Base-by-base conservation (phyloP, 1,140 invertebrate species). In the Wasmannia auropunctata region DNA sequence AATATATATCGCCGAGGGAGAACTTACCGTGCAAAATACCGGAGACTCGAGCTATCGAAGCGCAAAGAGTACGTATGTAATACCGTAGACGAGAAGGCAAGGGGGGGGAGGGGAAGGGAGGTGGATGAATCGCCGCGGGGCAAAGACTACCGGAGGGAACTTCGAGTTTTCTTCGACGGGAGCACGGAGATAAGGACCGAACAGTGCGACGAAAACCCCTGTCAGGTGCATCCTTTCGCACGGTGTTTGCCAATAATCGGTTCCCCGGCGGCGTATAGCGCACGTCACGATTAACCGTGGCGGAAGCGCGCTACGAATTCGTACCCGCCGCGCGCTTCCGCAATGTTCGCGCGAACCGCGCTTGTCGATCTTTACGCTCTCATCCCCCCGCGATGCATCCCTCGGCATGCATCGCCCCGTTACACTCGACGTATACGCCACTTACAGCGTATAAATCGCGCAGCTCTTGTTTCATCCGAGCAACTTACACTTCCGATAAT, bases 221-320 rank as follows among this genome's bases (percentile, higher is more conserved):
- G 92, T 93, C 93, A 94, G 93, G 91, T 94, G 93, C 92, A 91
- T 89, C 86, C 87, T 90, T 94, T 94, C 93, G 84, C 93, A 93
- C 92, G 91, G 91, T 91, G 90, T 94, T 93, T 79, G 88, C 90
- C 92, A 91, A 93, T 94, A 93, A 94, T 94, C 92, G 90, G 88
- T 92, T 92, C 88, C 84, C 77, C 86, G 25, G 51, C 70, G 46
- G 74, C 74, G 28, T 63, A 85, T 79, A 58, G 56, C 28, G 76
- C 37, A 77, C 54, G 67, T 77, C 81, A 51, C 69, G 85, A 80
- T 90, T 87, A 89, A 87, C 74, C 72, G 65, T 56, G 43, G 63
- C 49, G 63, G 63, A 79, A 58, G 25, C 62, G 43, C 60, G 54
- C 49, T 40, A 75, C 37, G 85, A 87, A 63, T 69, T 77, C 54